phyloP scores from a whole-genome alignment of 1,140 invertebrate species.

The Acromyrmex echinatior region DNA sequence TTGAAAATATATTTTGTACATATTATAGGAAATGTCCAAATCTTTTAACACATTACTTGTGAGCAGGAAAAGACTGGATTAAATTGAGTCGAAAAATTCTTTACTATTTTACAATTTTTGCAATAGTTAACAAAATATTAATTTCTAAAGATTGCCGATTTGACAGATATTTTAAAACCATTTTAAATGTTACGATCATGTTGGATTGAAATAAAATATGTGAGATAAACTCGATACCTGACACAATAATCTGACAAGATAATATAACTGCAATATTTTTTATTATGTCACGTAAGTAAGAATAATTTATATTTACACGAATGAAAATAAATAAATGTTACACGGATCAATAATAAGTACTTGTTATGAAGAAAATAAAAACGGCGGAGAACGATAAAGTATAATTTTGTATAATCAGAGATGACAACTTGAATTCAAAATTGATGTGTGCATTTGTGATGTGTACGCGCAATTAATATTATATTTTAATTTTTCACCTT shows the following conservation, averaged over 20 bases:
- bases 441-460: not conserved
- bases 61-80: too few relatives aligned
- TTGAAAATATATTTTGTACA: not conserved
- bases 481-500: not conserved
- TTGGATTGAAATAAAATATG: not conserved
- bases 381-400: not conserved
- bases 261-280: constrained; percentile 5
- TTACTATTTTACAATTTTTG: too few relatives aligned
- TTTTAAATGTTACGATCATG: not conserved
- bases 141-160: too few relatives aligned
- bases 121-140: not conserved
- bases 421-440: not conserved
- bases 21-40: not conserved
- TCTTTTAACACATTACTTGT: too few relatives aligned
- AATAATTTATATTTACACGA: not conserved
- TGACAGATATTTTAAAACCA: not conserved
- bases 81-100: too few relatives aligned
- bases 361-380: not conserved
- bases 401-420: not conserved
- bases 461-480: not conserved
- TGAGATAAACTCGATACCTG: not conserved
- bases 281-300: not conserved
- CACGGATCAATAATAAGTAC: not conserved
- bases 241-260: not conserved
- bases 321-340: not conserved